Evolutionary conservation across 2,797 vertebrate species (phyloP), one percentile per base, ranked within the genome.

Genomic region (Pygocentrus nattereri): DNA sequence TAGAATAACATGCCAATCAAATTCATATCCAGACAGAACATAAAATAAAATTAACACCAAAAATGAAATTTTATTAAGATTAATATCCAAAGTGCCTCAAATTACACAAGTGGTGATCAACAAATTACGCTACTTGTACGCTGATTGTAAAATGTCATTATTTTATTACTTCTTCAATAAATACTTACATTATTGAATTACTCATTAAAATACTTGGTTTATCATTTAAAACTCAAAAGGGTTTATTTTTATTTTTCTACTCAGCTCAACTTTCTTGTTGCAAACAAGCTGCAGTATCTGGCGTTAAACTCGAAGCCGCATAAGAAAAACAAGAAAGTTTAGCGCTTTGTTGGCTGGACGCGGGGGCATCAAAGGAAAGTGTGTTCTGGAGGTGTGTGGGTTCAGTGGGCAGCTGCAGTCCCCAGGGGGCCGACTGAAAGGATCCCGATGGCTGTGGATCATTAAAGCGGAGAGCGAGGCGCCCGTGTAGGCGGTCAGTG

Each of bases 381-480:
- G 41, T 25, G 62, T 23, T 65, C 16, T 38, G 31, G 62, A 65
- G 62, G 31, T 38, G 62, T 2, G 62, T 65, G 62, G 16, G 30
- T 65, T 65, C 62, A 38, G 30, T 65, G 62, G 62, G 62, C 62
- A 65, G 31, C 15, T 21, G 62, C 31, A 34, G 62, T 11, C 31
- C 62, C 18, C 50, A 62, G 62, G 61, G 27, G 23, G 58, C 58
- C 7, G 13, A 21, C 65, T 47, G 38, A 69, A 31, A 69, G n/a
- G 13, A 47, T 13, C 67, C 41, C 41, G 27, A 18, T 13, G 41
- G 44, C 41, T 49, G 15, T n/a, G 44, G 67, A 49, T 70, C 67
- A 70, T 70, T 70, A 70, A 70, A 50, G 44, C 23, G 13, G 23
- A 52, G 69, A 52, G 49, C 47, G 18, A 50, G 18, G 69, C 23